Conservation (phyloP, 2,888 invertebrate genomes). For the Oasisia sp. region DNA sequence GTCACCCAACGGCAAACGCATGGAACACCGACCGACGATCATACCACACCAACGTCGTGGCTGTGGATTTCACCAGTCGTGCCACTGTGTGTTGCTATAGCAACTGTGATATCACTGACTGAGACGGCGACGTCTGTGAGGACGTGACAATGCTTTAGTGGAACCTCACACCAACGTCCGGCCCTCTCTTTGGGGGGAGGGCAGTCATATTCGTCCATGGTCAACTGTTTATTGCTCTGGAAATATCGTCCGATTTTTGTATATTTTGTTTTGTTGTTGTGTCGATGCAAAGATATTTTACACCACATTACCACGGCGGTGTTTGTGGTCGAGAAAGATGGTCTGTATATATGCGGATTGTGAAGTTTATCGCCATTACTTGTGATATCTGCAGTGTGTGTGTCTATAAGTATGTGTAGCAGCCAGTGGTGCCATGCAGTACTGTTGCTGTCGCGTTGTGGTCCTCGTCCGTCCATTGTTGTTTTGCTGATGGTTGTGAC, state of each 20-base stretch:
- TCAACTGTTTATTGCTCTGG: neutral
- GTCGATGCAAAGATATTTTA: neutral
- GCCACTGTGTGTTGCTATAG: neutral
- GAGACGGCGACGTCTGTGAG: neutral
- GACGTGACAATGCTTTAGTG: neutral
- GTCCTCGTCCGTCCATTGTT: neutral
- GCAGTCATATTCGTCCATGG: neutral
- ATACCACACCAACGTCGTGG: neutral
- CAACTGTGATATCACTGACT: neutral
- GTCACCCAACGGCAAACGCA: neutral
- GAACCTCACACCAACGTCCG: neutral
- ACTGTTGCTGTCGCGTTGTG: neutral
- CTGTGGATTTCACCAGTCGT: neutral
- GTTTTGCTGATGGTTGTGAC: neutral
- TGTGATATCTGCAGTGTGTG: neutral
- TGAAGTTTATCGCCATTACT: neutral
- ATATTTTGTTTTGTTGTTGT: neutral
- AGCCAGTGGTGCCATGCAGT: neutral
- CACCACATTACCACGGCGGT: neutral
- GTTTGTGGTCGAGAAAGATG: neutral
- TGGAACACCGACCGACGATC: slow-evolving; percentile 18
- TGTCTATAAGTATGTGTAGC: neutral
- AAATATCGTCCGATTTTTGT: neutral
- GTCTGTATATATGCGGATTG: neutral
- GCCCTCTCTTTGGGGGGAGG: neutral